Evolutionary conservation across 2,797 vertebrate genomes (phyloP).

Genomic region (Astyanax mexicanus): DNA sequence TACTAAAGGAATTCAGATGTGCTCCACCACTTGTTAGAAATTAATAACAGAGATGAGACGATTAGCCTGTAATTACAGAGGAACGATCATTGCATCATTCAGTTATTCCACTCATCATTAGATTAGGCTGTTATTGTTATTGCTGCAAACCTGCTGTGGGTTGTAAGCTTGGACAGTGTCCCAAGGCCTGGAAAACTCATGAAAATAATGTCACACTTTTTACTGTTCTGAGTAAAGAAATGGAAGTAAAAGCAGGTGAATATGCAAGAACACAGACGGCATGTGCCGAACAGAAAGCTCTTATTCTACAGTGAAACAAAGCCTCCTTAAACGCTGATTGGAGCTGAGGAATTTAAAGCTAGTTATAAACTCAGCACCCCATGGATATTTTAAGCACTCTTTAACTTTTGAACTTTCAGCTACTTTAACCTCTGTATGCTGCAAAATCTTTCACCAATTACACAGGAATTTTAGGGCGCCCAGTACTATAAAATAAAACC

Average conservation of each 20-base stretch:
- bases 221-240: background rate
- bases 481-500: background rate
- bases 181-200: background rate
- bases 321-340: background rate
- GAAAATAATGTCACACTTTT: background rate
- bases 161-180: background rate
- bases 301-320: background rate
- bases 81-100: background rate
- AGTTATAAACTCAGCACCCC: background rate
- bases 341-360: background rate
- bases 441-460: background rate
- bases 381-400: background rate
- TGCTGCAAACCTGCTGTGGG: background rate
- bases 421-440: background rate
- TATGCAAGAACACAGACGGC: background rate
- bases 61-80: background rate
- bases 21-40: no score
- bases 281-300: background rate
- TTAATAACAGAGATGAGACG: background rate
- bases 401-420: background rate
- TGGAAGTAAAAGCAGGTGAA: background rate
- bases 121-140: background rate
- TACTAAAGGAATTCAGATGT: no score
- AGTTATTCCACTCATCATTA: background rate
- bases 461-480: background rate